These are phyloP conservation scores for Xyrauchen texanus DNA, from an alignment of 2,113 vertebrate species.

Conservation along the genomic window DNA sequence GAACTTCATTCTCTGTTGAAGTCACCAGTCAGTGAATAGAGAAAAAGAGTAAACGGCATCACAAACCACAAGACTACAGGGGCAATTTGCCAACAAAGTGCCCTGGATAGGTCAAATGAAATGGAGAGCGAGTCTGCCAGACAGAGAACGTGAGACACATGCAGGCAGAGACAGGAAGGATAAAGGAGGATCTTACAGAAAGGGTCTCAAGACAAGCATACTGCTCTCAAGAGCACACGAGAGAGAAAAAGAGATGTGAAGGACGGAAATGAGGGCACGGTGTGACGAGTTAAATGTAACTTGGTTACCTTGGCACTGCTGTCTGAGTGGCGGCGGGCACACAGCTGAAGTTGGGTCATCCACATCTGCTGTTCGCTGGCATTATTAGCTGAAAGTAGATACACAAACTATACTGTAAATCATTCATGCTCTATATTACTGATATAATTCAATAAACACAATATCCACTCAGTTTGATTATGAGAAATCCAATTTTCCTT, in stretches of 20 bases:
- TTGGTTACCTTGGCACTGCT: constrained; percentile 79
- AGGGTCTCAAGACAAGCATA: not conserved
- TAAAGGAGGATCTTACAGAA: not conserved
- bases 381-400: constrained; percentile 76
- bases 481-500: too few relatives aligned
- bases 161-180: not conserved
- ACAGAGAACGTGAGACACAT: not conserved
- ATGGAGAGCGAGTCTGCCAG: constrained; percentile 19
- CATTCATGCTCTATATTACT: not conserved
- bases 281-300: constrained; percentile 8
- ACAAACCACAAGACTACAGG: constrained; percentile 42
- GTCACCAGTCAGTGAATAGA: not conserved
- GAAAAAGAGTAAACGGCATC: not conserved
- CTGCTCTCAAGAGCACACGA: too few relatives aligned
- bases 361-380: constrained; percentile 86
- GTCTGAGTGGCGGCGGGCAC: constrained; percentile 86
- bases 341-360: constrained; percentile 91
- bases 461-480: too few relatives aligned
- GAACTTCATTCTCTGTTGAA: constrained; percentile 22
- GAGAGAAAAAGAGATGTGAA: too few relatives aligned
- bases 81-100: constrained; percentile 25
- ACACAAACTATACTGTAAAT: not conserved
- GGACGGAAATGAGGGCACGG: constrained; percentile 8
- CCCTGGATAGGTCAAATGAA: constrained; percentile 44
- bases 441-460: not conserved